Percentiles rank a stretch among this genome's conserved stretches.
Evolutionary conservation across 2,888 invertebrate genomes (phyloP).

Genomic region (Agrenia bidenticulata): DNA sequence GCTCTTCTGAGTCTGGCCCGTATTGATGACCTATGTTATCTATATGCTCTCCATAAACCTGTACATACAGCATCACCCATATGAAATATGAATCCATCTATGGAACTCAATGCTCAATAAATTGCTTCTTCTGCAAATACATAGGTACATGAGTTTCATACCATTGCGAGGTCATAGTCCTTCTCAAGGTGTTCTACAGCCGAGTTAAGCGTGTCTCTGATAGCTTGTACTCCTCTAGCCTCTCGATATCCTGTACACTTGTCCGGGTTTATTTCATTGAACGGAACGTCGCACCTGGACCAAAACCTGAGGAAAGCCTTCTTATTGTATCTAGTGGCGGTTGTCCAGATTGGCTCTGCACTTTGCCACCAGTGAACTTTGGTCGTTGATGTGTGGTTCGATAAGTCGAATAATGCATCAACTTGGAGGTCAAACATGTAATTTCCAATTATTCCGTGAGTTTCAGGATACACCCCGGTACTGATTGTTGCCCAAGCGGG

Average conservation of each 20-base stretch:
- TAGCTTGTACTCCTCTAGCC: slow-evolving; percentile 41
- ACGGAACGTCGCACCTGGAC: slow-evolving; percentile 54
- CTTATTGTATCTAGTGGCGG: slow-evolving; percentile 54
- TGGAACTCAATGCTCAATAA: background rate
- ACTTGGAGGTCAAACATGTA: slow-evolving; percentile 55
- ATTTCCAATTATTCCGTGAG: slow-evolving; percentile 56
- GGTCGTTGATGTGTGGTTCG: slow-evolving; percentile 43
- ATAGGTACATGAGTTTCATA: slow-evolving; percentile 26
- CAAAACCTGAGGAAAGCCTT: slow-evolving; percentile 50
- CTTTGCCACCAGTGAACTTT: slow-evolving; percentile 53
- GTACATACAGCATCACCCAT: slow-evolving; percentile 10
- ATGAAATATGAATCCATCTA: background rate
- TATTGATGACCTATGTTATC: slow-evolving; percentile 55
- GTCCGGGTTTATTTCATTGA: slow-evolving; percentile 51
- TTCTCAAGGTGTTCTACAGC: slow-evolving; percentile 51
- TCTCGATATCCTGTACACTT: slow-evolving; percentile 47
- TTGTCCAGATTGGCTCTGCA: slow-evolving; percentile 55
- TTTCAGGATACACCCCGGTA: slow-evolving; percentile 55
- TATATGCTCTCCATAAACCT: slow-evolving; percentile 54
- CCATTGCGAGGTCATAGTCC: slow-evolving; percentile 54
- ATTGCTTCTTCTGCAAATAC: no score
- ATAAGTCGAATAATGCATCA: slow-evolving; percentile 50
- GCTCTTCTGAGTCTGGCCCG: slow-evolving; percentile 55
- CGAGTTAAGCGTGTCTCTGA: slow-evolving; percentile 50
- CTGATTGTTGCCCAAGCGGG: slow-evolving; percentile 54